Conservation (phyloP, 1,140 invertebrate genomes). For the Scylla paramamosain region DNA sequence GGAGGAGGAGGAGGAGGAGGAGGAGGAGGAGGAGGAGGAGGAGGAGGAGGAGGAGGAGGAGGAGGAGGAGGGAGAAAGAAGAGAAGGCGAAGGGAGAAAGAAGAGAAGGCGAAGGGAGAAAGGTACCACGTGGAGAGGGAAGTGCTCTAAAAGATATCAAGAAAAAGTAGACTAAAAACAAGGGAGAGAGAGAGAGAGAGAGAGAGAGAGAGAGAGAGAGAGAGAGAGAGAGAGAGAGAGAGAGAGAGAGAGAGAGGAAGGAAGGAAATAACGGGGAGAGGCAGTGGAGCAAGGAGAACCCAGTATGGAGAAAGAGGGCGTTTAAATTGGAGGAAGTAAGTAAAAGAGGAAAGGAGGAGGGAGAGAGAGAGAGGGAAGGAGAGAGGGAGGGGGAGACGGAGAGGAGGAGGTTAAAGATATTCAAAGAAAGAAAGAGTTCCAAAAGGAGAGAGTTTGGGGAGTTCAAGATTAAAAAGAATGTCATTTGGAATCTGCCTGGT, state of each 20-base stretch:
- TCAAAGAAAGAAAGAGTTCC: no score
- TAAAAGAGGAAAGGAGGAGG: background rate
- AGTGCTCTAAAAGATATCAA: background rate
- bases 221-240: background rate
- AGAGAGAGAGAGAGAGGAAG: background rate
- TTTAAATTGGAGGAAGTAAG: background rate
- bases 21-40: background rate
- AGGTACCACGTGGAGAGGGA: background rate
- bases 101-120: background rate
- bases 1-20: background rate
- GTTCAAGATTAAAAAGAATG: no score
- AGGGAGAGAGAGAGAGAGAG: background rate
- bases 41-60: background rate
- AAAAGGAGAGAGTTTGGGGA: no score
- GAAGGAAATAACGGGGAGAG: background rate
- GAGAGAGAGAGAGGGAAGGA: background rate
- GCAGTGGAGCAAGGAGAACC: background rate
- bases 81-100: background rate
- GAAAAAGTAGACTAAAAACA: no score
- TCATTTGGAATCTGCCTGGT: no score
- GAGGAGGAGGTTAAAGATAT: background rate
- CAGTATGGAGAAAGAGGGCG: background rate
- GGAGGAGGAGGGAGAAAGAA: background rate
- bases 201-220: slow-evolving; percentile 9
- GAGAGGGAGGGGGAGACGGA: background rate